Base-by-base conservation (phyloP, 2,888 invertebrate species). In the Lasioglossum zephyrum region DNA sequence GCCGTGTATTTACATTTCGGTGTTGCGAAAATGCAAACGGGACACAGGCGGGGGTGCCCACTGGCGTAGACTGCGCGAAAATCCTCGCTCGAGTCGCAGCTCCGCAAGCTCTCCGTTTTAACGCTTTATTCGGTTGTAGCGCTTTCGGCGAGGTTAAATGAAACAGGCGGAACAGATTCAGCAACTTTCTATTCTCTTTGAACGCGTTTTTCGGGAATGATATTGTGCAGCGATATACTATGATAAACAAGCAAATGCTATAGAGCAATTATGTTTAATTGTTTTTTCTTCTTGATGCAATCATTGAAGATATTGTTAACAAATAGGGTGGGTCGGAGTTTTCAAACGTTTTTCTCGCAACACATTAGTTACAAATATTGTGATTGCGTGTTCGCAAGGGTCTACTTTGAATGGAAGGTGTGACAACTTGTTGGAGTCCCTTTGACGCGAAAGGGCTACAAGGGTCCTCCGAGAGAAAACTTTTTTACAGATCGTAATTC, bases 1-100 rank as follows among this genome's bases (percentile, higher is more conserved):
- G 13, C 13, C 73, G 47, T 11, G 73, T 75, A 82, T 80, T 74
- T 79, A 74, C 77, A 80, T 86, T 81, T 86, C 73, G 60, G 53
- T 22, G 44, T 78, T 60, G 60, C n/a, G 76, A 83, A 79, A 77
- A 84, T 78, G 69, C 49, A 11, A 66, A 36, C 16, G 73, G 26
- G 53, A 79, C 70, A 75, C 16, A 47, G 18, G n/a, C 66, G n/a
- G 22, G 63, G 22, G n/a, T 11, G 57, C 11, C n/a, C 85, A 84
- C 70, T 70, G 85, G 85, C 84, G 85, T 85, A 80, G 60, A 41
- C 0, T 73, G 6, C 3, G 4, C 11, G 18, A 47, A 4, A 5
- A 44, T 9, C n/a, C 18, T 31, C 47, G 16, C 36, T 11, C 18
- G 4, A 41, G 5, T 5, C 22, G 26, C 36, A 11, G 36, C 11